phyloP scores from a whole-genome alignment of 2,113 vertebrate species.

The Salvelinus sp. region DNA sequence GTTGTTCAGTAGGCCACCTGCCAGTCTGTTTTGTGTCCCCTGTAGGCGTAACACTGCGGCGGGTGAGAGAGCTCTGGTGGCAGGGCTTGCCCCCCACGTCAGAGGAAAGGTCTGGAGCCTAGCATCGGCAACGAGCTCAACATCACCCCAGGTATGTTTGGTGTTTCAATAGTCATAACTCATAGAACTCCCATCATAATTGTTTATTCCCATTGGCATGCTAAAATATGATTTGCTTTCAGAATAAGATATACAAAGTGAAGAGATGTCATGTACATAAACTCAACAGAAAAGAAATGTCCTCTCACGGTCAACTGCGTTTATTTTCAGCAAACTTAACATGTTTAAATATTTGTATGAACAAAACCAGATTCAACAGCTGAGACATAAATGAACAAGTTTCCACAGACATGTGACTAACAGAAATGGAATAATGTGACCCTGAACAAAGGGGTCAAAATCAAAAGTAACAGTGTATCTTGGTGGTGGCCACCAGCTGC shows the following conservation, averaged over 20 bases:
- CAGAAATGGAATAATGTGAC: no score
- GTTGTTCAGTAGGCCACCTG: neutral
- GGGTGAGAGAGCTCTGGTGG: conserved; percentile 97
- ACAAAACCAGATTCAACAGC: no score
- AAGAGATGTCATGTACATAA: no score
- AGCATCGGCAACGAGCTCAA: conserved; percentile 98
- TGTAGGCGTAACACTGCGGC: conserved; percentile 87
- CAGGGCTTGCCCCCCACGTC: conserved; percentile 94
- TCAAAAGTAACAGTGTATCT: no score
- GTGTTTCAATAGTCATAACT: conserved; percentile 56
- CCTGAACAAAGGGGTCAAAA: no score
- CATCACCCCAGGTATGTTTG: conserved; percentile 90
- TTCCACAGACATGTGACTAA: no score
- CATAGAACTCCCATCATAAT: neutral
- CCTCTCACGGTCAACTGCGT: no score
- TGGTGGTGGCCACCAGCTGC: no score
- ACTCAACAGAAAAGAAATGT: no score
- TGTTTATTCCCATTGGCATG: conserved; percentile 60
- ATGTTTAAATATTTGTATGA: no score
- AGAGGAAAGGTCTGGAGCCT: conserved; percentile 97
- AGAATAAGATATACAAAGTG: neutral
- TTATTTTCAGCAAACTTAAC: no score
- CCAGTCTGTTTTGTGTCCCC: neutral
- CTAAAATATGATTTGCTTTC: neutral
- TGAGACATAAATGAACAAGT: no score